Conservation (phyloP, 2,888 invertebrate genomes). For the Stenurella melanura region DNA sequence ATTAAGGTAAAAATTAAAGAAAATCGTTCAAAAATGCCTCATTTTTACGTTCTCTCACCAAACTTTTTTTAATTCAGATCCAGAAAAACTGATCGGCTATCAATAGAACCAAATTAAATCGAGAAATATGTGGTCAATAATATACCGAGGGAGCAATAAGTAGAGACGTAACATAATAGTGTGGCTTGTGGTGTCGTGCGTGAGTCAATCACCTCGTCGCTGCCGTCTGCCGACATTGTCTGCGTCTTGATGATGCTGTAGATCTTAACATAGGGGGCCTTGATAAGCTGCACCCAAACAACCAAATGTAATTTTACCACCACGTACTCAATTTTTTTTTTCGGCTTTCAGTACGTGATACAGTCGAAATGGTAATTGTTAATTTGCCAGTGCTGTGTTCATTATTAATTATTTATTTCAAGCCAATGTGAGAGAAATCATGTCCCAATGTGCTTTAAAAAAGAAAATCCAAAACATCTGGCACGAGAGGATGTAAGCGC, state of each 20-base stretch:
- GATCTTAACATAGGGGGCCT: conserved; percentile 97
- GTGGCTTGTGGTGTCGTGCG: conserved; percentile 61
- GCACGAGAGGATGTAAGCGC: no score
- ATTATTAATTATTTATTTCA: no score
- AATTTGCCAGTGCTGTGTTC: conserved; percentile 7
- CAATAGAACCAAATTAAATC: neutral
- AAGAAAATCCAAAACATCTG: no score
- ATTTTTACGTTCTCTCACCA: no score
- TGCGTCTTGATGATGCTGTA: conserved; percentile 97
- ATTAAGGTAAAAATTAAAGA: no score
- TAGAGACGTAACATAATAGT: conserved; percentile 45
- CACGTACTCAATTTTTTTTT: conserved; percentile 1
- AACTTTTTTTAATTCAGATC: no score
- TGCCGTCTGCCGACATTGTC: conserved; percentile 82
- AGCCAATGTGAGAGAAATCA: no score
- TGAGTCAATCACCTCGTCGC: conserved; percentile 71
- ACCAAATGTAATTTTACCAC: conserved; percentile 47
- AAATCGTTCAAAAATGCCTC: no score
- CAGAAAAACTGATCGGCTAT: neutral
- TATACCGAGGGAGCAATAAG: conserved; percentile 31
- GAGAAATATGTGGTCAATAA: conserved; percentile 20
- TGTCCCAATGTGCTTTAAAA: no score
- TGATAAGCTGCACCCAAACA: conserved; percentile 85
- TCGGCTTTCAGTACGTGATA: neutral
- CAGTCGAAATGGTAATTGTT: neutral